A percentile compares a stretch with the other conserved stretches of the same genome.
phyloP scores from a whole-genome alignment of 2,888 invertebrate species.

The Strigamia crassipes region DNA sequence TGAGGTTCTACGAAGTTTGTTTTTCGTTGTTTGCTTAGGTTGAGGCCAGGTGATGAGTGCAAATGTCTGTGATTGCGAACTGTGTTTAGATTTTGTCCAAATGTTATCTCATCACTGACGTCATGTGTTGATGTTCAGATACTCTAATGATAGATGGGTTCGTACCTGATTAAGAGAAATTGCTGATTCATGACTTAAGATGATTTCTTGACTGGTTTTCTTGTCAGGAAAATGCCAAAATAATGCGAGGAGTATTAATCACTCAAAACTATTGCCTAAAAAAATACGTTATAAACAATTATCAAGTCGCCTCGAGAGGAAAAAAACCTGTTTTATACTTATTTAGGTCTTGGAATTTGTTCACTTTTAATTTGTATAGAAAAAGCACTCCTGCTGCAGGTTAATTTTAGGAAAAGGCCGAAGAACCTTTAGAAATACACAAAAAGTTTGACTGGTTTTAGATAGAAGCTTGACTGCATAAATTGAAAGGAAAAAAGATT shows the following conservation, averaged over 20 bases:
- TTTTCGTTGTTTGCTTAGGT: constrained; percentile 9
- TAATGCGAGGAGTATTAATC: not conserved
- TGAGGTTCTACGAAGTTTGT: constrained; percentile 30
- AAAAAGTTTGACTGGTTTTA: not conserved
- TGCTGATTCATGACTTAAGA: not conserved
- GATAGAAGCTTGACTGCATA: not conserved
- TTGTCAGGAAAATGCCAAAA: not conserved
- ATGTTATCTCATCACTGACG: constrained; percentile 6
- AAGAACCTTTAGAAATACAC: not conserved
- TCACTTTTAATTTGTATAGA: not conserved
- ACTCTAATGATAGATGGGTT: not conserved
- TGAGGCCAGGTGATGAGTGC: constrained; percentile 4
- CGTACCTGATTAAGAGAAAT: not conserved
- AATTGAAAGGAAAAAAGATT: not conserved
- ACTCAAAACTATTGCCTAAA: not conserved
- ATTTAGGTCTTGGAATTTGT: constrained; percentile 18
- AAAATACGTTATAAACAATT: not conserved
- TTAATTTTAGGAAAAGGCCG: constrained; percentile 32
- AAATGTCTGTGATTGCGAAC: constrained; percentile 14
- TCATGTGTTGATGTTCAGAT: not conserved
- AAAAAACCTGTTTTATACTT: not conserved
- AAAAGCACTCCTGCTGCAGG: not conserved
- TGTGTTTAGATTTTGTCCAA: constrained; percentile 23
- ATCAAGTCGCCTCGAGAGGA: not conserved
- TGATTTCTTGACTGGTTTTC: not conserved